Base-by-base conservation (phyloP, 2,113 vertebrate species). In the Pantherophis guttatus region DNA sequence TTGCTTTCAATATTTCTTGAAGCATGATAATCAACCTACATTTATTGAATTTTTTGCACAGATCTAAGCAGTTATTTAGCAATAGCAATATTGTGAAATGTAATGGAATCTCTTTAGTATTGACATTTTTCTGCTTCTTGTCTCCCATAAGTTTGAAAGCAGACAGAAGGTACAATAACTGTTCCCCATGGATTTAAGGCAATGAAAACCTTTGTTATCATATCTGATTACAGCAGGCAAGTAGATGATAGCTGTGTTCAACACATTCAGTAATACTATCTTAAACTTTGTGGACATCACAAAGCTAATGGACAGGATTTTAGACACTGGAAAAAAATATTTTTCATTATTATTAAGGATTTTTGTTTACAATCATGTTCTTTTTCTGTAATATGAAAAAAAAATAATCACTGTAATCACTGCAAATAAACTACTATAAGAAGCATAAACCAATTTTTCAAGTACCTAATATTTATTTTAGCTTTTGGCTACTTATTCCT, bases 41-140 rank as follows among this genome's bases (percentile, higher is more conserved):
- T 94, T 96, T 95, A 95, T 95, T 96, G 95, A 91, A 88, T 93
- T 88, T 62, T 94, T 93, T 87, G 93, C 89, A 3, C 75, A 88
- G 65, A 44, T 87, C 26, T 91, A 90, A 96, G 95, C 17, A 95
- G 93, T 95, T 97, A 93, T 96, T 96, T 95, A 95, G 93, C 93
- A 95, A 90, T 26, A 94, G 17, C 90, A 90, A 29, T 88, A 95
- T 93, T 90, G 94, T 94, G 94, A 96, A 95, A 94, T 95, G 88
- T 39, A 92, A 86, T 92, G 93, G 86, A 95, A 96, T 92, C 92
- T 93, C 52, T 50, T 94, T 94, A 95, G 91, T 95, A 96, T 96
- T 0, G 58, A 95, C 75, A 92, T 96, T 52, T 75, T 93, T 12
- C 94, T 92, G 89, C 44, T 90, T 95, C 91, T 96, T 93, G 93